phyloP scores from a whole-genome alignment of 1,140 invertebrate genomes.

The Aporrectodea caliginosa region DNA sequence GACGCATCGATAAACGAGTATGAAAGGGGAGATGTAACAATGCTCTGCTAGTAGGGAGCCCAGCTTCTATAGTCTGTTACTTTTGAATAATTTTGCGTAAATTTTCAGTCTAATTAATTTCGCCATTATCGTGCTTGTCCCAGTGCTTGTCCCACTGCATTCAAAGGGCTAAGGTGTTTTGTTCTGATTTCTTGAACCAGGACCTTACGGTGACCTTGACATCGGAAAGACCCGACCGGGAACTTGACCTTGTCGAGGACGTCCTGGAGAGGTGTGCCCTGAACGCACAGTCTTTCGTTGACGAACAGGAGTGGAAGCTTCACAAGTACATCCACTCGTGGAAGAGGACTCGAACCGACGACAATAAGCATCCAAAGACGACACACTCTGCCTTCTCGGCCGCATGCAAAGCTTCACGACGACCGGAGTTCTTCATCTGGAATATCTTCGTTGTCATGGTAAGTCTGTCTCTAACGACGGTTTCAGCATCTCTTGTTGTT shows the following conservation, averaged over 20 bases:
- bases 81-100: too few species aligned
- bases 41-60: too few species aligned
- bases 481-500: slow-evolving; percentile 8
- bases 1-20: too few species aligned
- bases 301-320: slow-evolving; percentile 46
- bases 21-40: too few species aligned
- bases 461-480: slow-evolving; percentile 38
- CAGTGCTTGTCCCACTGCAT: too few species aligned
- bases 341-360: slow-evolving; percentile 34
- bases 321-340: slow-evolving; percentile 40
- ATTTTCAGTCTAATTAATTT: too few species aligned
- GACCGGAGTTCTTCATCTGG: slow-evolving; percentile 36
- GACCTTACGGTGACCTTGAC: slow-evolving; percentile 44
- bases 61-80: too few species aligned
- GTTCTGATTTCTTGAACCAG: too few species aligned
- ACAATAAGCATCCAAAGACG: slow-evolving; percentile 16
- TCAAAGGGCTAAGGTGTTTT: too few species aligned
- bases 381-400: slow-evolving; percentile 34
- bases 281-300: slow-evolving; percentile 46
- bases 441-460: slow-evolving; percentile 36
- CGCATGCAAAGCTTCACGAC: slow-evolving; percentile 35
- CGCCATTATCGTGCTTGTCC: too few species aligned
- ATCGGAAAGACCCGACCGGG: slow-evolving; percentile 36
- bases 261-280: slow-evolving; percentile 41
- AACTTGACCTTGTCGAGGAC: slow-evolving; percentile 43